Conservation (phyloP, 2,113 vertebrate genomes). For the Theropithecus gelada region DNA sequence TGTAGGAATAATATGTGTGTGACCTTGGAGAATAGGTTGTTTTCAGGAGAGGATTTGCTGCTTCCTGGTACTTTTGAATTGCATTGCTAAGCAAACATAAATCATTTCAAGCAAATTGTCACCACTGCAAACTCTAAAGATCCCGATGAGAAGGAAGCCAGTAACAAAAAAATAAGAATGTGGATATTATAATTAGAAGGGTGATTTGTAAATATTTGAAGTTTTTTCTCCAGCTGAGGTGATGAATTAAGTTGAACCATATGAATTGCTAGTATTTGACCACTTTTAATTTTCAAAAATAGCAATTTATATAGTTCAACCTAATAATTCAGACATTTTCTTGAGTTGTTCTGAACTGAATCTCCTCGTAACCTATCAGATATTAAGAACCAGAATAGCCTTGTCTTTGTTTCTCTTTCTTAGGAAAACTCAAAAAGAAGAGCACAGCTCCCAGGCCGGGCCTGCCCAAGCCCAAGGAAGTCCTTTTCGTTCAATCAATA, state of each 20-base stretch:
- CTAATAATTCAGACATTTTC: constrained; percentile 4
- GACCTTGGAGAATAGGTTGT: neutral
- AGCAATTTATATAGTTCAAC: neutral
- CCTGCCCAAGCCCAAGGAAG: constrained; percentile 85
- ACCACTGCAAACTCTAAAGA: neutral
- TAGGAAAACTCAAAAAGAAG: constrained; percentile 88
- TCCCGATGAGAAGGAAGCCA: neutral
- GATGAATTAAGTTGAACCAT: neutral
- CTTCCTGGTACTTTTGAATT: neutral
- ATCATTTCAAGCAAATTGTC: neutral
- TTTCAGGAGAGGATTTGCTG: neutral
- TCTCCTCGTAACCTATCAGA: neutral
- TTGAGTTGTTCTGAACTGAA: neutral
- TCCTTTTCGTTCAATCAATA: constrained; percentile 86
- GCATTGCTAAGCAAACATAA: neutral
- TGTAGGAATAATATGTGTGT: neutral
- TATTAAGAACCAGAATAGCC: neutral
- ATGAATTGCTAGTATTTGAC: neutral
- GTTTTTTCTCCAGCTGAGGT: neutral
- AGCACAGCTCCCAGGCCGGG: constrained; percentile 83
- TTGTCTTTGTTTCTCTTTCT: constrained; percentile 52
- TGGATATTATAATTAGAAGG: constrained; percentile 44
- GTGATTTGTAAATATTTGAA: constrained; percentile 27
- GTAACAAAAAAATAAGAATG: constrained; percentile 53
- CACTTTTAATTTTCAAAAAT: neutral